Conservation (phyloP, 2,797 vertebrate genomes). For the Simalia tracyae region DNA sequence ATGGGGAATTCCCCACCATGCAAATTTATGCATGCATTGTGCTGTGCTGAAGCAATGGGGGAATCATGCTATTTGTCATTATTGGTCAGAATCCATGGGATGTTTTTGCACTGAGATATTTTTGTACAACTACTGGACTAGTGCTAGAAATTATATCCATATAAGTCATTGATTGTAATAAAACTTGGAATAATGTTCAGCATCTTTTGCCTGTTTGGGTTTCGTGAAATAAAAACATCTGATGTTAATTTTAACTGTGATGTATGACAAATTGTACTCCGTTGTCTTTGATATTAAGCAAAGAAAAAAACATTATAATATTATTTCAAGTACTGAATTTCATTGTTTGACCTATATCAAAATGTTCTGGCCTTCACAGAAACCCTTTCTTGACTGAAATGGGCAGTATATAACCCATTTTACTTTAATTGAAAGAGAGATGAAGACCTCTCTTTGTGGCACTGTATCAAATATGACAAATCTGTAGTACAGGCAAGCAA, state of each 20-base stretch:
- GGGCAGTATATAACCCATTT: conserved; percentile 23
- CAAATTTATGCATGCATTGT: not conserved
- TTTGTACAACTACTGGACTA: not conserved
- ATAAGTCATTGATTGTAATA: not conserved
- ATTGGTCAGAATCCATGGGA: not conserved
- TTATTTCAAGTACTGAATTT: not conserved
- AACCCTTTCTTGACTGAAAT: conserved; percentile 1
- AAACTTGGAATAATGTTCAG: not conserved
- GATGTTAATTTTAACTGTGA: not conserved
- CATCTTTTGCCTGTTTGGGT: not conserved
- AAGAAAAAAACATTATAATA: not conserved
- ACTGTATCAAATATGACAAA: conserved; percentile 53
- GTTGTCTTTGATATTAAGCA: not conserved
- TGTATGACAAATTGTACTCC: not conserved
- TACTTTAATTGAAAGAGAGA: conserved; percentile 27
- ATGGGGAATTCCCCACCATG: not conserved
- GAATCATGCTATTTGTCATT: not conserved
- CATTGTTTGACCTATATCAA: conserved; percentile 1
- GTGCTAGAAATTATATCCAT: not conserved
- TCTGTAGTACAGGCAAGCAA: conserved; percentile 51
- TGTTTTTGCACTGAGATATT: not conserved
- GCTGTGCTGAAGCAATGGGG: not conserved
- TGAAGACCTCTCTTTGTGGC: conserved; percentile 29
- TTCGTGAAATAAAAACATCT: not conserved
- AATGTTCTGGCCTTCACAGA: not conserved